A percentile compares a stretch with the other conserved stretches of the same genome.
These are phyloP conservation scores for Drosophila infuscata DNA, from an alignment of 2,888 invertebrate species.

Conservation along the genomic window DNA sequence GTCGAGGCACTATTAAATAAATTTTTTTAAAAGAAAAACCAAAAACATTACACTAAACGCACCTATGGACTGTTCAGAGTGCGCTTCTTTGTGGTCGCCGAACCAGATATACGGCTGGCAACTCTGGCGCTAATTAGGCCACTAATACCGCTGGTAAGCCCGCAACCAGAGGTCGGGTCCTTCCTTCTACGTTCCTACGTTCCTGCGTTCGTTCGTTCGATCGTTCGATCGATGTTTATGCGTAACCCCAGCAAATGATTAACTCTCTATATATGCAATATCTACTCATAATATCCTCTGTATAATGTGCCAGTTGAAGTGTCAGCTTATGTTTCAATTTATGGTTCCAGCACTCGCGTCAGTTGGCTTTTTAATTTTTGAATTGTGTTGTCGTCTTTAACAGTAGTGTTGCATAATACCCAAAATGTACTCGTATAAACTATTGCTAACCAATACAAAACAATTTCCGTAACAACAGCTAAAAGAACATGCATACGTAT, in stretches of 20 bases:
- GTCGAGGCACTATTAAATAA: conserved; percentile 44
- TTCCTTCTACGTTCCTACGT: conserved; percentile 41
- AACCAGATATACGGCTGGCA: conserved; percentile 82
- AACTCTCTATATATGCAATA: conserved; percentile 10
- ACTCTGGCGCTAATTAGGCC: conserved; percentile 82
- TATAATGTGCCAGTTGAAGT: conserved; percentile 62
- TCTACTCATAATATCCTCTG: conserved; percentile 50
- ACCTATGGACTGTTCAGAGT: conserved; percentile 80
- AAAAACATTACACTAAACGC: conserved; percentile 73
- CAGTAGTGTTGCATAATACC: conserved; percentile 61
- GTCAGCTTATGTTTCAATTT: conserved; percentile 52
- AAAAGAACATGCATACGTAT: conserved; percentile 40
- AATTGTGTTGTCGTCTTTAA: conserved; percentile 57
- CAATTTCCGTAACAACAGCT: conserved; percentile 46
- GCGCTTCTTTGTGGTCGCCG: conserved; percentile 82
- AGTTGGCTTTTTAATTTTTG: conserved; percentile 42
- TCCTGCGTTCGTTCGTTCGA: conserved; percentile 31
- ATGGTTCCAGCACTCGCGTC: conserved; percentile 65
- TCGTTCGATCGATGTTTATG: conserved; percentile 63
- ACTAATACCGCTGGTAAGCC: conserved; percentile 83
- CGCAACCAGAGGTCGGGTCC: conserved; percentile 48
- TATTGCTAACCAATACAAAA: conserved; percentile 55
- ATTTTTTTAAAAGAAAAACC: conserved; percentile 75
- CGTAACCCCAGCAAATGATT: conserved; percentile 57
- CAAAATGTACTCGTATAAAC: conserved; percentile 26